A percentile compares a stretch with the other conserved stretches of the same genome.
Conservation (phyloP, 2,797 vertebrate species). For the Sciurus carolinensis region DNA sequence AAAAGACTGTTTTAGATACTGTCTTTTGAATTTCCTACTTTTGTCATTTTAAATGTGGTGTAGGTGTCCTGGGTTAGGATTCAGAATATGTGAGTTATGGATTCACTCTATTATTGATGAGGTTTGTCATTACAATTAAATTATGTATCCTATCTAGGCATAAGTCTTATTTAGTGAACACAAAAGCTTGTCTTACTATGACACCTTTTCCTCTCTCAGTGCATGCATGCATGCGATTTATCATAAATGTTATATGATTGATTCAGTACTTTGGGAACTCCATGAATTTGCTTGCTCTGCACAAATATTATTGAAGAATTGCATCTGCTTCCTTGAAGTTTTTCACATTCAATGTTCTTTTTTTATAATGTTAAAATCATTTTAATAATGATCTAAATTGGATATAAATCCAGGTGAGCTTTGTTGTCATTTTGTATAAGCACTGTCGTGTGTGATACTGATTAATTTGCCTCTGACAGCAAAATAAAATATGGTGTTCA, state of each 20-base stretch:
- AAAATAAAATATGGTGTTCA: constrained; percentile 66
- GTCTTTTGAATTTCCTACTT: neutral
- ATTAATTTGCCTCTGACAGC: constrained; percentile 51
- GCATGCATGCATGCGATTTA: neutral
- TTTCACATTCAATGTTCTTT: neutral
- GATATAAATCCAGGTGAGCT: constrained; percentile 29
- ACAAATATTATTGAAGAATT: neutral
- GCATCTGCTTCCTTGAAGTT: neutral
- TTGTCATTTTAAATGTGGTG: neutral
- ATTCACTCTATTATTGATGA: neutral
- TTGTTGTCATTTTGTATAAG: neutral
- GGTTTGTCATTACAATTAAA: neutral
- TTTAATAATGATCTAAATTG: constrained; percentile 52
- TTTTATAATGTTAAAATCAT: neutral
- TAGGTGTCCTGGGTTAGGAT: neutral
- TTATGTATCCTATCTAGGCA: neutral
- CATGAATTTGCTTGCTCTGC: neutral
- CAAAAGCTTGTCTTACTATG: neutral
- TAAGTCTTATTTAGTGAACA: neutral
- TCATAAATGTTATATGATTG: neutral
- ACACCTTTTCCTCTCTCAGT: neutral
- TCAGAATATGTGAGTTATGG: neutral
- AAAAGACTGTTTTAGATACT: neutral
- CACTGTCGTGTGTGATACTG: neutral
- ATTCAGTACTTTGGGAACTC: neutral